Percentiles rank a stretch among this genome's conserved stretches.
Evolutionary conservation across 2,888 invertebrate species (phyloP).

Genomic region (Trilocha varians): DNA sequence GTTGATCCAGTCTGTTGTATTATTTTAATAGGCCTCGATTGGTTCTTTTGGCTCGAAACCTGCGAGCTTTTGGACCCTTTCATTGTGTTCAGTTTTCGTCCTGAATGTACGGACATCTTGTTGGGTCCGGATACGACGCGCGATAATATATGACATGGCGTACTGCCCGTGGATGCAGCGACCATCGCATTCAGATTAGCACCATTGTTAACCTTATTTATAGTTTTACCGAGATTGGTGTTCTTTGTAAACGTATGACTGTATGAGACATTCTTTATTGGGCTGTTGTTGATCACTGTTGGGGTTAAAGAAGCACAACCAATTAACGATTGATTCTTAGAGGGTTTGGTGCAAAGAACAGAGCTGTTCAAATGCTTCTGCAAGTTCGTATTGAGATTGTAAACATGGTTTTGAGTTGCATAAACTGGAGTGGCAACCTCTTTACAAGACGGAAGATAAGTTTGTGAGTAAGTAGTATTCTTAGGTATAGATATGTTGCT

Average conservation of each 20-base stretch:
- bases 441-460: conserved; percentile 50
- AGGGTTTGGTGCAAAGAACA: conserved; percentile 53
- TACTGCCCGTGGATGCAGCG: conserved; percentile 51
- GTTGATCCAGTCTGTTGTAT: conserved; percentile 62
- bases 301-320: conserved; percentile 50
- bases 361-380: conserved; percentile 56
- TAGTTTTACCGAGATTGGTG: conserved; percentile 54
- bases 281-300: conserved; percentile 49
- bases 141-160: conserved; percentile 64
- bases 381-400: conserved; percentile 53
- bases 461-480: conserved; percentile 51
- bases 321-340: conserved; percentile 56
- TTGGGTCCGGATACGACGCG: conserved; percentile 65
- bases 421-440: conserved; percentile 53
- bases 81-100: conserved; percentile 52
- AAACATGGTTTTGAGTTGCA: conserved; percentile 58
- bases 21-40: conserved; percentile 70
- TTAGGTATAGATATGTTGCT: conserved; percentile 66
- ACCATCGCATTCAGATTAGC: conserved; percentile 63
- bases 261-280: conserved; percentile 59
- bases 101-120: conserved; percentile 64
- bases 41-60: conserved; percentile 48
- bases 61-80: conserved; percentile 56
- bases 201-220: conserved; percentile 63
- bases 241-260: conserved; percentile 56